Percentiles rank a stretch among this genome's conserved stretches.
Evolutionary conservation across 2,888 invertebrate genomes (phyloP).

Genomic region (Drosophila mayaguana): DNA sequence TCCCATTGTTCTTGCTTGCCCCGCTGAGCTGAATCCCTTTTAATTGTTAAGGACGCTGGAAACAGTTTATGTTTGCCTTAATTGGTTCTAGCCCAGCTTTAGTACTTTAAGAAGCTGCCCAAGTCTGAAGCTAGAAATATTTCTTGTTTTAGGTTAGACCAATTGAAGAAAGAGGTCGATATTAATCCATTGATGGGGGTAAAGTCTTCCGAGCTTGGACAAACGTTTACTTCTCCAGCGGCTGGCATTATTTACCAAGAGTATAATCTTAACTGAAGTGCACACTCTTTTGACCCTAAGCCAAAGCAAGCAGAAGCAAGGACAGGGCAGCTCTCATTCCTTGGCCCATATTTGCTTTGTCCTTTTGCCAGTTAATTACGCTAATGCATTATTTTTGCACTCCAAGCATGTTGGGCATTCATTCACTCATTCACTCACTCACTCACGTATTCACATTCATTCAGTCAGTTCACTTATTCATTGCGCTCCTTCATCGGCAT

Average conservation of each 20-base stretch:
- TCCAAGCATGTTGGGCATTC: slow-evolving; percentile 40
- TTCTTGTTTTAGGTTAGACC: neutral
- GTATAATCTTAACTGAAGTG: no score
- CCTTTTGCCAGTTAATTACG: slow-evolving; percentile 59
- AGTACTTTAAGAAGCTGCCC: neutral
- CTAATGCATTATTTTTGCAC: slow-evolving; percentile 58
- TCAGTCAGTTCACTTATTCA: slow-evolving; percentile 31
- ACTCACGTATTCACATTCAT: slow-evolving; percentile 20
- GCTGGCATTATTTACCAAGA: no score
- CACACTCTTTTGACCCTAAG: neutral
- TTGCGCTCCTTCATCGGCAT: slow-evolving; percentile 12
- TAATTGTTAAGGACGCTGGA: slow-evolving; percentile 26
- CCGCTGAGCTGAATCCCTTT: slow-evolving; percentile 31
- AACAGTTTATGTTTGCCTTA: slow-evolving; percentile 2
- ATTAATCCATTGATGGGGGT: neutral
- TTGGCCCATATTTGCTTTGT: slow-evolving; percentile 3
- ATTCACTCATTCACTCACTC: slow-evolving; percentile 16
- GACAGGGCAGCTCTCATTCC: neutral
- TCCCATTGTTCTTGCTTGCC: neutral
- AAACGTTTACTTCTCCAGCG: neutral
- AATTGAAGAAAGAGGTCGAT: neutral
- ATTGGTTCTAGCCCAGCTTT: slow-evolving; percentile 3
- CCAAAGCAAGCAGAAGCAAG: neutral
- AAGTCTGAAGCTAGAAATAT: neutral
- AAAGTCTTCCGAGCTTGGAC: neutral